A percentile compares a stretch with the other conserved stretches of the same genome.
These are phyloP conservation scores for Eutrigla gurnardus DNA, from an alignment of 2,797 vertebrate species.

Conservation along the genomic window DNA sequence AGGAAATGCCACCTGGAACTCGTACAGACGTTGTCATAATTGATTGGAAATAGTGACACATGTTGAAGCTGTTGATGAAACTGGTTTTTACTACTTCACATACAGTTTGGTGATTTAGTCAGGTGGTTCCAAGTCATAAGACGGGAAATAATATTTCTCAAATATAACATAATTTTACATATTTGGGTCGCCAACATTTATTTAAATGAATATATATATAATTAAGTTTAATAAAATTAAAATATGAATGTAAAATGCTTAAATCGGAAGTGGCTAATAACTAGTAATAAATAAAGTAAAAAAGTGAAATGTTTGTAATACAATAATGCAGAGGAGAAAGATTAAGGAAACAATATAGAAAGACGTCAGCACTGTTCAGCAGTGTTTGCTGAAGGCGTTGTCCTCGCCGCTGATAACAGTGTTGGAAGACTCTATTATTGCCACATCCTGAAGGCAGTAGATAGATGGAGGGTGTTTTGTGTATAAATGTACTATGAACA, in stretches of 20 bases:
- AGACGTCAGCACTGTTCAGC: neutral
- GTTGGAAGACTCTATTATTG: constrained; percentile 24
- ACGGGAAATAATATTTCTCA: neutral
- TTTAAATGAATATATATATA: neutral
- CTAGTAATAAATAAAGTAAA: neutral
- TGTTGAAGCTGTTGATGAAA: neutral
- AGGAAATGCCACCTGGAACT: neutral
- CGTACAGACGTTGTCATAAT: neutral
- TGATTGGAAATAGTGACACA: neutral
- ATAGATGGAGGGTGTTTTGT: constrained; percentile 9
- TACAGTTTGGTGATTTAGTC: neutral
- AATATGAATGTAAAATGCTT: too few species aligned
- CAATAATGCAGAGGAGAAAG: neutral
- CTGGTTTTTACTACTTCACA: neutral
- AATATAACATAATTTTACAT: neutral
- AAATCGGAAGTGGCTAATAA: too few species aligned
- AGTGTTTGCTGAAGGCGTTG: neutral
- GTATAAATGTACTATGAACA: constrained; percentile 15
- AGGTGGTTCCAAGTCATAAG: neutral
- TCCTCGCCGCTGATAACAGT: neutral
- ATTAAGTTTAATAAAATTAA: too few species aligned
- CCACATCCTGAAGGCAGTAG: neutral
- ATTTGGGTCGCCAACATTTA: neutral
- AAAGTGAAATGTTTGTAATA: neutral
- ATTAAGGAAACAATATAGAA: too few species aligned